Conservation (phyloP, 1,140 invertebrate genomes). For the Pachyrhynchus sulphureomaculatus region DNA sequence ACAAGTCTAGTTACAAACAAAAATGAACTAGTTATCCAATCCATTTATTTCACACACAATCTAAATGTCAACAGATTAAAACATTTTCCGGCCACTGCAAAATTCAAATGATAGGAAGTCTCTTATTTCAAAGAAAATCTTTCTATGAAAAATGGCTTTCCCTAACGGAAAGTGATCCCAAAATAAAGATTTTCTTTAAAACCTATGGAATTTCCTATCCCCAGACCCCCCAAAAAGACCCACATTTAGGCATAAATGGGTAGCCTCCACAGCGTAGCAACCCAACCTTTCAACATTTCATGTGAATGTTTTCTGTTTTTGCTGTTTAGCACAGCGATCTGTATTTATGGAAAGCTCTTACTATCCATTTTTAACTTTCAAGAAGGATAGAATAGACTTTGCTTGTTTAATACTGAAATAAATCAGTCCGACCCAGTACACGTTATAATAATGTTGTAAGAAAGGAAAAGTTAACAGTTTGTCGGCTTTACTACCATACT, state of each 20-base stretch:
- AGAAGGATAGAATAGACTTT: constrained; percentile 11
- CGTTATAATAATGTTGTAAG: constrained; percentile 5
- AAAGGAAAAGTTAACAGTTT: neutral
- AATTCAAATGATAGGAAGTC: constrained; percentile 5
- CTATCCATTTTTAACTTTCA: constrained; percentile 11
- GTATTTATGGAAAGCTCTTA: constrained; percentile 10
- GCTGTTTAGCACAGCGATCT: neutral
- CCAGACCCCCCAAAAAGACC: constrained; percentile 30
- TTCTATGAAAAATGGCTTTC: neutral
- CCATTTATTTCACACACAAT: constrained; percentile 51
- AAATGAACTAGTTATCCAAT: constrained; percentile 36
- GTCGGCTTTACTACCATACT: constrained; percentile 1
- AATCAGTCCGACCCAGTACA: constrained; percentile 10
- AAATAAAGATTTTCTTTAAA: constrained; percentile 1
- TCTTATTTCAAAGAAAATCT: neutral
- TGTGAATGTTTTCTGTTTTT: constrained; percentile 1
- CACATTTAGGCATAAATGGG: constrained; percentile 20
- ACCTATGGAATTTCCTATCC: constrained; percentile 1
- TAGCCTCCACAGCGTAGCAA: constrained; percentile 28
- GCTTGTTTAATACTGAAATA: constrained; percentile 10
- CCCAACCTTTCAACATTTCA: constrained; percentile 3
- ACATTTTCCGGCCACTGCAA: constrained; percentile 23
- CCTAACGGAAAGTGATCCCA: too few relatives aligned
- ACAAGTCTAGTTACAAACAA: constrained; percentile 23
- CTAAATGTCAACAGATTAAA: constrained; percentile 32